A percentile compares a stretch with the other conserved stretches of the same genome.
Conservation (phyloP, 1,140 invertebrate species). For the Cyphomyrmex costatus region DNA sequence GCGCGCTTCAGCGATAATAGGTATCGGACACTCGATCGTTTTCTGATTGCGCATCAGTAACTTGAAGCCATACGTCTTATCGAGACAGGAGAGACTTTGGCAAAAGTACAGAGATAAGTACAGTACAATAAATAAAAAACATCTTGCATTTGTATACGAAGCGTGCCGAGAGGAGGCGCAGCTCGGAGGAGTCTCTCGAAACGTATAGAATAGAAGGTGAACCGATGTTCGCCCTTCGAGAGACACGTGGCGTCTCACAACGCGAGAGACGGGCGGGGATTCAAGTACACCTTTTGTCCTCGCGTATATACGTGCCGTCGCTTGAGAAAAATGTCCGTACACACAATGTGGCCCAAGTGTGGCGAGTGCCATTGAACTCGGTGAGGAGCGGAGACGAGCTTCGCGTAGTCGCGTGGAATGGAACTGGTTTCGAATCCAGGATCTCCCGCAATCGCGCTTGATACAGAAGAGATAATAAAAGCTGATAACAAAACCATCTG, state of each 20-base stretch:
- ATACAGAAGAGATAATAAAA: constrained; percentile 70
- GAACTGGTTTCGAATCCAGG: constrained; percentile 76
- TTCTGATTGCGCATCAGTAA: not conserved
- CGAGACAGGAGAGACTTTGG: not conserved
- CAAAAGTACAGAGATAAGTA: no score
- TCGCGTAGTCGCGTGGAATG: constrained; percentile 38
- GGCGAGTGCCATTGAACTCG: constrained; percentile 74
- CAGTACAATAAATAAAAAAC: not conserved
- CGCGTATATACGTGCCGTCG: constrained; percentile 32
- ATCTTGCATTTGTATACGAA: not conserved
- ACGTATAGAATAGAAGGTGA: constrained; percentile 35
- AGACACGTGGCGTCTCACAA: constrained; percentile 24
- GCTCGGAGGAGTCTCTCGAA: constrained; percentile 36
- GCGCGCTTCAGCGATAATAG: no score
- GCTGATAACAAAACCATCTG: constrained; percentile 24
- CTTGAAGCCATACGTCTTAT: not conserved
- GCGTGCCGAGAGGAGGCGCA: not conserved
- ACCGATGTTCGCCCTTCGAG: not conserved
- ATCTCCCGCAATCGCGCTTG: constrained; percentile 68
- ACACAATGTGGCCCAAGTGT: constrained; percentile 70
- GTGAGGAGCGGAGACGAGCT: constrained; percentile 12
- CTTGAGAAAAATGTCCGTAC: constrained; percentile 66
- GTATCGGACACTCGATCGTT: constrained; percentile 17
- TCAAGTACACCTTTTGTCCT: constrained; percentile 73
- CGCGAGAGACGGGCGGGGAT: constrained; percentile 41